Evolutionary conservation across 2,888 invertebrate genomes (phyloP), one percentile per base, ranked within the genome.

Genomic region (Flabesymbios commensalis): DNA sequence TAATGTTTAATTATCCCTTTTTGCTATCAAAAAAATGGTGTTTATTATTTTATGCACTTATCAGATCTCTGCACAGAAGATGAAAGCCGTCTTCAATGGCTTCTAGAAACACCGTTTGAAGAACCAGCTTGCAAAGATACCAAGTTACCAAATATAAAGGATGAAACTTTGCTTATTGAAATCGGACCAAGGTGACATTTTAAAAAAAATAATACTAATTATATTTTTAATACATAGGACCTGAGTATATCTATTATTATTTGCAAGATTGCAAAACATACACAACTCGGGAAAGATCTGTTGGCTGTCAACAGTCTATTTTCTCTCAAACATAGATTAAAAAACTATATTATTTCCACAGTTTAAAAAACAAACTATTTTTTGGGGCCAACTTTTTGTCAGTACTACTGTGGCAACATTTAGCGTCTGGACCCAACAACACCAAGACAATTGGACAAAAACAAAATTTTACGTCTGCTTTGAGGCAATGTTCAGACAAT

Each of bases 101-200:
- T 68, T 32, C 26, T 68, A 17, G 45, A 32, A 10, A 57, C 59
- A 14, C 61, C 68, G 4, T 68, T 68, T 57, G 56, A 61, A 43
- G 60, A 59, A 42, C n/a, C 10, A 7, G 43, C 39, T 24, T 31
- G 63, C 32, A 29, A 45, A 2, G 49, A 28, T n/a, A 22, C 26
- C 5, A 47, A 36, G 19, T 54, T 47, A 57, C 43, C 62, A n/a
- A 31, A 54, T 19, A 39, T 19, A 26, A 17, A 42, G 28, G 48
- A 32, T 10, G 42, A 26, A 14, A 36, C 29, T 5, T 19, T 39
- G 7, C 31, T 62, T 14, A 54, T 67, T 43, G 67, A 67, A 31
- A 67, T 67, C 22, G 67, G 67, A 10, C 67, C 67, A n/a, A 64
- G 67, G 67, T 67, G 49, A 31, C 24, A 17, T 10, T 22, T 17